phyloP scores from a whole-genome alignment of 2,888 invertebrate genomes.

The Drosophila anomalata region DNA sequence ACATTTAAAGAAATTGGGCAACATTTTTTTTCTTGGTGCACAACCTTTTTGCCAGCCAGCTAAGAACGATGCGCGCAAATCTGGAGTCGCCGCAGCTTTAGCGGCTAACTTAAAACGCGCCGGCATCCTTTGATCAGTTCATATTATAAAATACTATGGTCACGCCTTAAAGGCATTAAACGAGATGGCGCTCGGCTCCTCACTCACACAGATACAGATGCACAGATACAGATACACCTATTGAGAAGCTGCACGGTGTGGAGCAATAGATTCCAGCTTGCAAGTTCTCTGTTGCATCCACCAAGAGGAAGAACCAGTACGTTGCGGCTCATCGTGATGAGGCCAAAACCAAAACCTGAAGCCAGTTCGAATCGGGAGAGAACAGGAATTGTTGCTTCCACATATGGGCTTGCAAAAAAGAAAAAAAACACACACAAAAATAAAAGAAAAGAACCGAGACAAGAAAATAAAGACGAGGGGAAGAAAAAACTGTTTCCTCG shows the following conservation, averaged over 20 bases:
- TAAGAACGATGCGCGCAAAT: constrained; percentile 68
- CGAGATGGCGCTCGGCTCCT: constrained; percentile 84
- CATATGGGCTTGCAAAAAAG: constrained; percentile 65
- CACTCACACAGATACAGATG: constrained; percentile 56
- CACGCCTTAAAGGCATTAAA: constrained; percentile 84
- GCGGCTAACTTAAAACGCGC: constrained; percentile 82
- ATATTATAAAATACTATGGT: constrained; percentile 84
- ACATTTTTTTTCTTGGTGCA: constrained; percentile 9
- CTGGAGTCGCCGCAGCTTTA: constrained; percentile 69
- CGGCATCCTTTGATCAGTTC: constrained; percentile 84
- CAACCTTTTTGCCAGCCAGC: constrained; percentile 54
- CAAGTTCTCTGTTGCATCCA: constrained; percentile 64
- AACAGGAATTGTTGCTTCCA: constrained; percentile 75
- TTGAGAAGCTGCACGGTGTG: constrained; percentile 21
- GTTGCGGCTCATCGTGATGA: constrained; percentile 46
- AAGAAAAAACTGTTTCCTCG: constrained; percentile 60
- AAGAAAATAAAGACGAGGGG: constrained; percentile 8
- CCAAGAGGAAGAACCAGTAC: constrained; percentile 36
- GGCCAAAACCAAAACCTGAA: constrained; percentile 43
- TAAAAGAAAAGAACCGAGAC: constrained; percentile 8
- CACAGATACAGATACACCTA: constrained; percentile 14
- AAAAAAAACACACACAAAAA: constrained; percentile 16
- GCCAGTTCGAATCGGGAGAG: constrained; percentile 42
- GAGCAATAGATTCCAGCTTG: constrained; percentile 73
- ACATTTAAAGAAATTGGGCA: background rate